Evolutionary conservation across 2,797 vertebrate species (phyloP), one percentile per base, ranked within the genome.

Genomic region (Falco novaeseelandiae): DNA sequence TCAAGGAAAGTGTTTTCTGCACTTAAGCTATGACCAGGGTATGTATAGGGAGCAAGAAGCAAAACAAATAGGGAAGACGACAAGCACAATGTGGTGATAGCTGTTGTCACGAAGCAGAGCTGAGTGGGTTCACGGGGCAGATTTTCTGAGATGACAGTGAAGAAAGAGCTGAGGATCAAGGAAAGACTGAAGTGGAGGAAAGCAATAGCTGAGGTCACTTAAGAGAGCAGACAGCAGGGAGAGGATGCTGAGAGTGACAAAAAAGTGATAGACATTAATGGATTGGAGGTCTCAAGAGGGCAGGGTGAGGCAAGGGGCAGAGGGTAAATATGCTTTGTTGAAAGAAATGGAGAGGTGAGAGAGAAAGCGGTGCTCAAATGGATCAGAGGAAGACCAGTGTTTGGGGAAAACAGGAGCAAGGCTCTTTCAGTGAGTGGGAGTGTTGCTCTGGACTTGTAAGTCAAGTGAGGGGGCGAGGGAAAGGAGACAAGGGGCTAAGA

Each of bases 251-350:
- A 93, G 93, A 95, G 90, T 83, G 94, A 96, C 94, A 93, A 92
- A 97, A 93, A 91, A 93, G 83, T 91, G 90, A 93, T 79, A 74
- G 94, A 96, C 92, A 87, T 94, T 95, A 95, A 92, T 92, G 92
- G 93, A 94, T 92, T 90, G 89, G 65, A 90, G 84, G 93, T 92
- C 94, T 96, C 69, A 66, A 94, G 87, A 85, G 96, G 96, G 82
- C 95, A 95, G 93, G 93, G 94, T 97, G 89, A 96, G 93, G 79
- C 94, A 92, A 92, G 91, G 87, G 94, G 67, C 93, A 96, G 85
- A 88, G 94, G 90, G 72, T 83, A 93, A 93, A 85, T 69, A 77
- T 25, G 67, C 83, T 96, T 94, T 96, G 92, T 93, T 97, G 93
- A 96, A 96, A 94, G 90, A 93, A 95, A 69, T 52, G 34, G 76